These are phyloP conservation scores for Idris sp. DNA, from an alignment of 1,140 invertebrate species.

Conservation along the genomic window DNA sequence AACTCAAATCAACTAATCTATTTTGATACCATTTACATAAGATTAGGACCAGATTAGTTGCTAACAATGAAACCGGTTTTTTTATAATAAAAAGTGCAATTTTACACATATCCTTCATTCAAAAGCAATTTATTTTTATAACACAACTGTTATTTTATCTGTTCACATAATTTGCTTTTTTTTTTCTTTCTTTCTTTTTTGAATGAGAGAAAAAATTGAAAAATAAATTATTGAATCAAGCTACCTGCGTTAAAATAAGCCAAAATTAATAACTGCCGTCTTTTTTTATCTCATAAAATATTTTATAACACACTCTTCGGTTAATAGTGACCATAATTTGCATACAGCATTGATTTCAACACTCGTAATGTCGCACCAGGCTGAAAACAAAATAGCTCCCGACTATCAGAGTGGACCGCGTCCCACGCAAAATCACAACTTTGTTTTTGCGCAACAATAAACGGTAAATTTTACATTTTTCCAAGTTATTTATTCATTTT, in stretches of 20 bases:
- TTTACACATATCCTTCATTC: conserved; percentile 2
- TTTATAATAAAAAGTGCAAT: background rate
- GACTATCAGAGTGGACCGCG: conserved; percentile 29
- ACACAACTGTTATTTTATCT: too few relatives aligned
- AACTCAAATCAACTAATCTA: conserved; percentile 3
- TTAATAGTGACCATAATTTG: conserved; percentile 45
- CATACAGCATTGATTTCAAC: conserved; percentile 51
- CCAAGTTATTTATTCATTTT: too few relatives aligned
- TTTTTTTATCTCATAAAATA: conserved; percentile 13
- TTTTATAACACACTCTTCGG: conserved; percentile 14
- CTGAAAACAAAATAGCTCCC: conserved; percentile 25
- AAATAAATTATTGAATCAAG: too few relatives aligned
- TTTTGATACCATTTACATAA: conserved; percentile 16
- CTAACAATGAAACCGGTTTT: conserved; percentile 33
- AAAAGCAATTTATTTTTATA: conserved; percentile 2
- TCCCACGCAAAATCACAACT: conserved; percentile 35
- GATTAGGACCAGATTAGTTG: conserved; percentile 21
- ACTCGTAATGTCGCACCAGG: conserved; percentile 17
- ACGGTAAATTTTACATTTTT: conserved; percentile 33
- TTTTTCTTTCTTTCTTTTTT: too few relatives aligned
- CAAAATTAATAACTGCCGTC: conserved; percentile 15
- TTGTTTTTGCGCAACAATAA: conserved; percentile 23
- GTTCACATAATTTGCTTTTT: too few relatives aligned
- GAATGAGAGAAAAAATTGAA: too few relatives aligned
- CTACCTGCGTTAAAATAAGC: conserved; percentile 15